phyloP scores from a whole-genome alignment of 2,113 vertebrate genomes.

The Calyptommatus sinebrachiatus region DNA sequence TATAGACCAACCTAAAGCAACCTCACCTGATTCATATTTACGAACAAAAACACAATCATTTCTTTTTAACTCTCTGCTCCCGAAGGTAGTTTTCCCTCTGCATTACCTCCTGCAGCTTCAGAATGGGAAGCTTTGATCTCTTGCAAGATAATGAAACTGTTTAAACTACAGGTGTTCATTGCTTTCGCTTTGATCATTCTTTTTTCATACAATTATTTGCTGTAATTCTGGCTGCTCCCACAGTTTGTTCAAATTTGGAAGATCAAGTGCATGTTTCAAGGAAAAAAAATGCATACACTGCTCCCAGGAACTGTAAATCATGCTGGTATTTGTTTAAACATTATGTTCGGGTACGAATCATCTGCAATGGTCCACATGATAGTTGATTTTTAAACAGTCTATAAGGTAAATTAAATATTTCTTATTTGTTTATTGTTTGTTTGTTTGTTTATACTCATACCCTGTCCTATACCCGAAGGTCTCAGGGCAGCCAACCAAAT shows the following conservation, averaged over 20 bases:
- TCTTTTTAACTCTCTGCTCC: slow-evolving; percentile 3
- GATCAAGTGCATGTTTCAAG: background rate
- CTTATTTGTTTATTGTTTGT: too few relatives aligned
- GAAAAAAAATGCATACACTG: background rate
- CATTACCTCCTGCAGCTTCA: background rate
- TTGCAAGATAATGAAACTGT: background rate
- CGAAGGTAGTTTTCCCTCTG: background rate
- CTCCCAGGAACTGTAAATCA: background rate
- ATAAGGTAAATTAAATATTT: too few relatives aligned
- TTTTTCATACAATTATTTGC: background rate
- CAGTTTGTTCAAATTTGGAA: background rate
- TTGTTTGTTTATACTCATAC: too few relatives aligned
- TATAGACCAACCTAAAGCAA: background rate
- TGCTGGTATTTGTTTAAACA: background rate
- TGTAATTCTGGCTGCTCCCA: background rate
- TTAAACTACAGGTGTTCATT: slow-evolving; percentile 13
- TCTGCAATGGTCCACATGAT: background rate
- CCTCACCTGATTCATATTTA: slow-evolving; percentile 1
- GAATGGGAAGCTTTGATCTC: slow-evolving; percentile 7
- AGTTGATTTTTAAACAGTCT: background rate
- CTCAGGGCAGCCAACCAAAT: too few relatives aligned
- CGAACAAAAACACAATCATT: slow-evolving; percentile 7
- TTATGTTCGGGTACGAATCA: background rate
- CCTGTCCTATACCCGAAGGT: too few relatives aligned
- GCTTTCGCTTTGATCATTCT: background rate